Base-by-base conservation (phyloP, 2,888 invertebrate genomes). In the Drosophila antonietae region DNA sequence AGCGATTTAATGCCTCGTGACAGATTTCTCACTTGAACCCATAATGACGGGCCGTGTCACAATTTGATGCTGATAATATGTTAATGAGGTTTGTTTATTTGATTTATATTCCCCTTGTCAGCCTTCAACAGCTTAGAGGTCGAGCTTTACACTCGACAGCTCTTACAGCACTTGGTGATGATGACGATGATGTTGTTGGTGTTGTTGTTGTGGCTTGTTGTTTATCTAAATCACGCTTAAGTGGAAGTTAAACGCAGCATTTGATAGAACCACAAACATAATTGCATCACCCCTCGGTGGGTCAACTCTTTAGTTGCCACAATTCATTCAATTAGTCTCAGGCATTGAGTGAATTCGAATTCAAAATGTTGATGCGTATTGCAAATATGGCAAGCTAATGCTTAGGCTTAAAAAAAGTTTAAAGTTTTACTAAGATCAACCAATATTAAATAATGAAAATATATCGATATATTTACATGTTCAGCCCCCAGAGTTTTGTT, bases 61-160 rank as follows among this genome's bases (percentile, higher is more conserved):
- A 81, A 77, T 80, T 89, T 88, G 80, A 78, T 57, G 88, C 74
- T 78, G 82, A 90, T 89, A 90, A 89, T 90, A 88, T 88, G 90
- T 75, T 90, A 88, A 88, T 88, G 89, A 90, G 80, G 78, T 90
- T 89, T 81, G 83, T 75, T 90, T 76, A 88, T 82, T 90, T 87
- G 87, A 87, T 88, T 87, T 90, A 84, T 71, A 68, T 75, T 62
- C 51, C 63, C 76, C 80, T 59, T 52, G 70, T 69, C 70, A 60
- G 66, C 55, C 41, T 37, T 28, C 23, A 51, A 51, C n/a, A 35
- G 49, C 44, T 59, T 47, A 9, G 33, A 33, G 14, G 15, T 3
- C 66, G 3, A 66, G 15, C 20, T 46, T 46, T 23, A 23, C 57
- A 15, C 14, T n/a, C 9, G 28, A 23, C 39, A 53, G 37, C 43